Percentiles rank a stretch among this genome's conserved stretches.
Evolutionary conservation across 2,113 vertebrate species (phyloP).

Genomic region (Sylvia atricapilla): DNA sequence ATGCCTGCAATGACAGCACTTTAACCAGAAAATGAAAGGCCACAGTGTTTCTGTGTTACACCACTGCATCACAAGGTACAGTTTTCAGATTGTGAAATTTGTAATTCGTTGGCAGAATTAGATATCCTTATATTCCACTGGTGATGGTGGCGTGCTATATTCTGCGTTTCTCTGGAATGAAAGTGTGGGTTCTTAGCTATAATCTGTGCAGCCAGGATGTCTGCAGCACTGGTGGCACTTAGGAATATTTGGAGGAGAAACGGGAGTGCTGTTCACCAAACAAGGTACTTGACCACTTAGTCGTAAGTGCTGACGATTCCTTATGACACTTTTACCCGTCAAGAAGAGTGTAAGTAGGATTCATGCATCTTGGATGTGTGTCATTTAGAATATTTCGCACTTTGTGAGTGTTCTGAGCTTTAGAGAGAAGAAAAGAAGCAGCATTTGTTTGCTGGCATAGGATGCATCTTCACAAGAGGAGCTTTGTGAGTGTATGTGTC

Average conservation of each 20-base stretch:
- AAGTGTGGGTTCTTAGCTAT: background rate
- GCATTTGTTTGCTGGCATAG: slow-evolving; percentile 21
- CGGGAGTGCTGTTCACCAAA: slow-evolving; percentile 12
- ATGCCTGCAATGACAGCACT: background rate
- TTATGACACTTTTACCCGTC: background rate
- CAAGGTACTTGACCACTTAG: background rate
- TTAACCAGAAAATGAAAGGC: background rate
- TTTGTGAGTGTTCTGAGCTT: background rate
- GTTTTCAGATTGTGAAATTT: background rate
- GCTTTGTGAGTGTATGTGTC: background rate
- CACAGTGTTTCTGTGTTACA: background rate
- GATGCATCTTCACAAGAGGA: slow-evolving; percentile 5
- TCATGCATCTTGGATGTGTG: background rate
- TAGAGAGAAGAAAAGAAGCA: slow-evolving; percentile 9
- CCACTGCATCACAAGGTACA: background rate
- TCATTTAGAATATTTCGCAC: slow-evolving; percentile 27
- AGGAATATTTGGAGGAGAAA: background rate
- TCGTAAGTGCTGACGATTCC: background rate
- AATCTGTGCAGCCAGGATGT: background rate
- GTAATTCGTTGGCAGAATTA: background rate
- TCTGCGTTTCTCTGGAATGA: background rate
- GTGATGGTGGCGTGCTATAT: background rate
- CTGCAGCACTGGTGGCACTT: background rate
- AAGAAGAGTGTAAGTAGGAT: slow-evolving; percentile 32
- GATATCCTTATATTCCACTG: background rate